Evolutionary conservation across 2,113 vertebrate genomes (phyloP), one percentile per base, ranked within the genome.

Genomic region (Gobio gobio): DNA sequence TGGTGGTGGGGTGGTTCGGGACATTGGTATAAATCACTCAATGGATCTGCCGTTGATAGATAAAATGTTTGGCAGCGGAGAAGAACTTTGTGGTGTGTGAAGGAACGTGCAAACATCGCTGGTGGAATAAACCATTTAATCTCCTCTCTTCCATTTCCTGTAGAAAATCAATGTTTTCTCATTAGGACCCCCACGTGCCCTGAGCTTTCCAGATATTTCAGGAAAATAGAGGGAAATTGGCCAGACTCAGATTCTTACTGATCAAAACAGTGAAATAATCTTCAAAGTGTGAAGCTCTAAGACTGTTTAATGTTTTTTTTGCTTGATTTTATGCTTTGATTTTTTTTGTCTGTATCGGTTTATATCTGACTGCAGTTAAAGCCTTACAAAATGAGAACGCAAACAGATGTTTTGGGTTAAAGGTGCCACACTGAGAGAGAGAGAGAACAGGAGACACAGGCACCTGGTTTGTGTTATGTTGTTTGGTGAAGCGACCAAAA

Each of bases 81-180:
- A 61, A 29, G 24, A 36, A 68, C 26, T 74, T 76, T 63, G 82
- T 68, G 83, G 61, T 56, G 66, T 85, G 51, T n/a, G 58, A 84
- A 82, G 47, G 82, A 82, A 85, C 78, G 63, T 84, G 59, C 83
- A 86, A 89, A 85, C 72, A 77, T 33, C 36, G 29, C 72, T 75
- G 83, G 24, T 68, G 79, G 73, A 68, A 86, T 64, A 82, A 86
- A 86, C 5, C 70, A 54, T 82, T 82, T 66, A 81, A 68, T 68
- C 33, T 45, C 49, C n/a, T 72, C 29, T 5, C 18, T 58, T 64
- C 73, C 58, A 47, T 63, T 49, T 76, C n/a, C 72, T 47, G 82
- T 29, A 49, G 56, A 84, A 84, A 33, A 73, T 75, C 56, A 49
- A 47, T 49, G 59, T 61, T 75, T 76, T 59, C 78, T 80, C 78